phyloP scores from a whole-genome alignment of 2,113 vertebrate species.

The Marmota flaviventris region DNA sequence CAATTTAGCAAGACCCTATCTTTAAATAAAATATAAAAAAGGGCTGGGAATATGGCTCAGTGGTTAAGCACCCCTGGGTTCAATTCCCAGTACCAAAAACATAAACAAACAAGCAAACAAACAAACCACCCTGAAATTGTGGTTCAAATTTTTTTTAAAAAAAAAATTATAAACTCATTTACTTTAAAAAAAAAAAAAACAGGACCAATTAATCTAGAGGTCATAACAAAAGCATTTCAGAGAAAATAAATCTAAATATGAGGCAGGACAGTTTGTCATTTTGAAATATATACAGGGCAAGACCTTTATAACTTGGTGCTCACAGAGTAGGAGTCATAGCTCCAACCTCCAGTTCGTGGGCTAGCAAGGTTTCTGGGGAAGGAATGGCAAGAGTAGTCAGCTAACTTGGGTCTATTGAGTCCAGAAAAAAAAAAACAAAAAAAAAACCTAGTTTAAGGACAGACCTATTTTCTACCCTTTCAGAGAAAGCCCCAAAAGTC shows the following conservation, averaged over 20 bases:
- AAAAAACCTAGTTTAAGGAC: neutral
- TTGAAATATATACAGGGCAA: neutral
- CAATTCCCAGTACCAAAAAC: too few relatives aligned
- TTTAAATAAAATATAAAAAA: too few relatives aligned
- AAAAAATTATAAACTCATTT: too few relatives aligned
- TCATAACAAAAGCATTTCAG: neutral
- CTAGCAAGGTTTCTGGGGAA: neutral
- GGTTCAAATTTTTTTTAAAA: too few relatives aligned
- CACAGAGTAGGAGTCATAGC: neutral
- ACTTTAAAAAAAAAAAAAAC: too few relatives aligned
- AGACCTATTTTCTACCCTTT: neutral
- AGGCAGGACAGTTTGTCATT: neutral
- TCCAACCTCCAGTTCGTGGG: neutral
- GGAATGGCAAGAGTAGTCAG: neutral
- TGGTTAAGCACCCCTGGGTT: too few relatives aligned
- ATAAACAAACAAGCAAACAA: too few relatives aligned
- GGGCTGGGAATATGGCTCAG: too few relatives aligned
- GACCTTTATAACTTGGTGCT: too few relatives aligned
- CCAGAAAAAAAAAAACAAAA: slow-evolving; percentile 10
- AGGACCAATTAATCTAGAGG: neutral
- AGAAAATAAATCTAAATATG: neutral
- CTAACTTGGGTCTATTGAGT: neutral
- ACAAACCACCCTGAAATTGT: too few relatives aligned
- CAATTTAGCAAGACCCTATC: too few relatives aligned
- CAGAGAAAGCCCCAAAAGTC: neutral